phyloP scores from a whole-genome alignment of 2,113 vertebrate genomes.

The Ageneiosus marmoratus region DNA sequence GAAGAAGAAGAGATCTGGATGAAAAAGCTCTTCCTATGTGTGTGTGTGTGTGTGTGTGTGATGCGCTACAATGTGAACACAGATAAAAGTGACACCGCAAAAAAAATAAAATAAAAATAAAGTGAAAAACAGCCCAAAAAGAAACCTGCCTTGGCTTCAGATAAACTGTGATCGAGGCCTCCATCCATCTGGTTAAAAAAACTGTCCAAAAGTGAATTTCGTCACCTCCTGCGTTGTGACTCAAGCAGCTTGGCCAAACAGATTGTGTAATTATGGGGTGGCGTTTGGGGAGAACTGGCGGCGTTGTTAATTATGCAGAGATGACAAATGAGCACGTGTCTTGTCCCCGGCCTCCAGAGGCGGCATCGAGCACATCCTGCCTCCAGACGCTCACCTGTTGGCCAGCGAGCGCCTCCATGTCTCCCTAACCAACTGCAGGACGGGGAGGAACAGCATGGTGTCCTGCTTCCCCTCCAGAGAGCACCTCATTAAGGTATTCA shows the following conservation, averaged over 20 bases:
- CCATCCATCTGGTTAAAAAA: constrained; percentile 12
- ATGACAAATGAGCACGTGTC: constrained; percentile 57
- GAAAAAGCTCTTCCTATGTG: constrained; percentile 8
- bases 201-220: neutral
- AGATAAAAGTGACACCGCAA: neutral
- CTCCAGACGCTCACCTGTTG: constrained; percentile 79
- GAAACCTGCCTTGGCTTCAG: neutral
- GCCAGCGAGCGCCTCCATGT: constrained; percentile 80
- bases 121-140: neutral
- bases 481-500: constrained; percentile 82
- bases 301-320: constrained; percentile 51
- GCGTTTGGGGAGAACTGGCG: constrained; percentile 4
- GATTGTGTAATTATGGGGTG: constrained; percentile 49
- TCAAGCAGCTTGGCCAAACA: constrained; percentile 32
- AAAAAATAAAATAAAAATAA: neutral
- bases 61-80: constrained; percentile 19
- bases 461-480: constrained; percentile 84
- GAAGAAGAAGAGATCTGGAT: constrained; percentile 2
- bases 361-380: constrained; percentile 86
- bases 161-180: constrained; percentile 12
- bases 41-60: neutral
- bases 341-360: constrained; percentile 71
- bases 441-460: constrained; percentile 75
- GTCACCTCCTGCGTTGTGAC: constrained; percentile 13
- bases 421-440: constrained; percentile 81